phyloP scores from a whole-genome alignment of 2,797 vertebrate species.

The Peromyscus aztecus region DNA sequence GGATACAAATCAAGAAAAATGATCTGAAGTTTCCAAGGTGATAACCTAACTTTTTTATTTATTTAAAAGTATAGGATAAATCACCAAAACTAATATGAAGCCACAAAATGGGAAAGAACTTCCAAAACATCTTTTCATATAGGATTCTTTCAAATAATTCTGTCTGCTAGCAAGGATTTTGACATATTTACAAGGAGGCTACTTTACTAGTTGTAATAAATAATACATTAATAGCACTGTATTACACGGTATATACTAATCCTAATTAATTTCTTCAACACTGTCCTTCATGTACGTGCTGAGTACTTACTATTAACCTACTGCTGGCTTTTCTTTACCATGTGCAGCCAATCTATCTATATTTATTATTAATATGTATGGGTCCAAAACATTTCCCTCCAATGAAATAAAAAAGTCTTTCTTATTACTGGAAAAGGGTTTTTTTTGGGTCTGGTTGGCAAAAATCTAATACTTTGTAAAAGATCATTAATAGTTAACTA shows the following conservation, averaged over 20 bases:
- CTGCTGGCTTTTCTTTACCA: neutral
- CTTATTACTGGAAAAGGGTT: neutral
- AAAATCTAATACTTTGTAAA: slow-evolving; percentile 31
- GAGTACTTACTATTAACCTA: neutral
- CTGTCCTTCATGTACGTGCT: neutral
- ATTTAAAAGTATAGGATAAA: slow-evolving; percentile 17
- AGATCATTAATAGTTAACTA: neutral
- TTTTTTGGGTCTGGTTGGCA: neutral
- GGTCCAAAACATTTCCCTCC: neutral
- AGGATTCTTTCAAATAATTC: neutral
- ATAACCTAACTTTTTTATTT: neutral
- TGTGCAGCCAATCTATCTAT: neutral
- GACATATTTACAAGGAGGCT: neutral
- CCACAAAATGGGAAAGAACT: neutral
- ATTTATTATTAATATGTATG: slow-evolving; percentile 24
- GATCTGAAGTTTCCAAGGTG: neutral
- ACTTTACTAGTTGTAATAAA: slow-evolving; percentile 33
- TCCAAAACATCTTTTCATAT: neutral
- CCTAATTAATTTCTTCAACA: neutral
- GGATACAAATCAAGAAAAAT: slow-evolving; percentile 3
- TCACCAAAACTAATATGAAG: neutral
- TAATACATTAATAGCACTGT: neutral
- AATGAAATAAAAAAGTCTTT: neutral
- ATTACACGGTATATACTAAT: neutral
- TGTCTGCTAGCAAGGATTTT: neutral